Conservation (phyloP, 2,888 invertebrate genomes). For the Candidula unifasciata region DNA sequence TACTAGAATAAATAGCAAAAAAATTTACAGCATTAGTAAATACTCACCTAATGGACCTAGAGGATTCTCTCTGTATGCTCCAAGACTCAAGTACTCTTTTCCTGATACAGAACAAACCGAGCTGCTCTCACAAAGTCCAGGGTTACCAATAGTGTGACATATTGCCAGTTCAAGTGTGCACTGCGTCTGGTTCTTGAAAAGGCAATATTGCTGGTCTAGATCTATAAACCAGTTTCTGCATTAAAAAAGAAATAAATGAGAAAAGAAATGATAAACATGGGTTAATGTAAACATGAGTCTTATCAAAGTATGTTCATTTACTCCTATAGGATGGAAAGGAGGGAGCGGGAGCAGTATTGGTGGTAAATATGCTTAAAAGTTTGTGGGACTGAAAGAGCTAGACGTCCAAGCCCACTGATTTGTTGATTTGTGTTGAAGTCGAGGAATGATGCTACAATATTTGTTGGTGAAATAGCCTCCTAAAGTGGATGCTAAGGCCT, state of each 20-base stretch:
- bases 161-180: slow-evolving; percentile 28
- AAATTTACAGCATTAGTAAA: neutral
- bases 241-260: neutral
- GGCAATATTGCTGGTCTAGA: slow-evolving; percentile 19
- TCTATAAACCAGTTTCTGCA: slow-evolving; percentile 31
- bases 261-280: neutral
- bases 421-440: too few relatives aligned
- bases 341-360: neutral
- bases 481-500: too few relatives aligned
- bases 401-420: too few relatives aligned
- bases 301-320: neutral
- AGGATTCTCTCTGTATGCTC: slow-evolving; percentile 20
- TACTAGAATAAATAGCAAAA: neutral
- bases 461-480: too few relatives aligned
- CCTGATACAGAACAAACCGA: slow-evolving; percentile 5
- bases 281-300: neutral
- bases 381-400: neutral
- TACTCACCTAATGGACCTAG: neutral
- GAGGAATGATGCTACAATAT: too few relatives aligned
- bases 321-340: neutral
- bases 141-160: neutral
- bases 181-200: neutral
- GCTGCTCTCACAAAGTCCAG: slow-evolving; percentile 23
- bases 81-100: neutral
- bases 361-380: neutral